These are phyloP conservation scores for Vesta saturnalis DNA, from an alignment of 2,888 invertebrate genomes.

Conservation along the genomic window DNA sequence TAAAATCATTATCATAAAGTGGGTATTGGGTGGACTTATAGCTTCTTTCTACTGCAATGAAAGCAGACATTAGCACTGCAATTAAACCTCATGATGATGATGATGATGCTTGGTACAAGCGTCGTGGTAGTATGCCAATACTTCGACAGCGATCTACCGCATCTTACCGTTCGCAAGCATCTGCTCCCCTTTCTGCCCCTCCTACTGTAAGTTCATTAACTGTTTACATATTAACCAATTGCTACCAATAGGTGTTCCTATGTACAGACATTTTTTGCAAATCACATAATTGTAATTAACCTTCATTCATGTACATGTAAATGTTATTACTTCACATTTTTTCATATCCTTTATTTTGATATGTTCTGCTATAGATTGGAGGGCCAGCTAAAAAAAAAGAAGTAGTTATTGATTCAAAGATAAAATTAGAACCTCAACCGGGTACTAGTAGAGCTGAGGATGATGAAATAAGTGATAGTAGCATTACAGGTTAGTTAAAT, in stretches of 20 bases:
- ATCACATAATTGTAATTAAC: conserved; percentile 8
- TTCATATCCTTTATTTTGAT: too few relatives aligned
- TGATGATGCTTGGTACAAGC: conserved; percentile 32
- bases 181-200: conserved; percentile 61
- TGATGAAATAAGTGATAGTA: conserved; percentile 57
- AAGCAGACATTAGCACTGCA: conserved; percentile 74
- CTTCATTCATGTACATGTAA: neutral
- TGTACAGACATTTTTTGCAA: too few relatives aligned
- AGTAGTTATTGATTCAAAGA: conserved; percentile 25
- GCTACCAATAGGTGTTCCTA: conserved; percentile 9
- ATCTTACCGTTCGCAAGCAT: conserved; percentile 62
- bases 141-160: conserved; percentile 60
- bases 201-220: conserved; percentile 60
- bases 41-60: conserved; percentile 81
- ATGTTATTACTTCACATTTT: too few relatives aligned
- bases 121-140: conserved; percentile 60
- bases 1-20: neutral
- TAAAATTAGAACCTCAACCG: conserved; percentile 53
- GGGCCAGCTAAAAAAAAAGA: too few relatives aligned
- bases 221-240: conserved; percentile 25
- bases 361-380: neutral
- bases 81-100: conserved; percentile 54
- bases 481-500: conserved; percentile 26
- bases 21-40: conserved; percentile 57
- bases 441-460: conserved; percentile 59